These are phyloP conservation scores for Lycocorax pyrrhopterus DNA, from an alignment of 2,113 vertebrate genomes.

Conservation along the genomic window DNA sequence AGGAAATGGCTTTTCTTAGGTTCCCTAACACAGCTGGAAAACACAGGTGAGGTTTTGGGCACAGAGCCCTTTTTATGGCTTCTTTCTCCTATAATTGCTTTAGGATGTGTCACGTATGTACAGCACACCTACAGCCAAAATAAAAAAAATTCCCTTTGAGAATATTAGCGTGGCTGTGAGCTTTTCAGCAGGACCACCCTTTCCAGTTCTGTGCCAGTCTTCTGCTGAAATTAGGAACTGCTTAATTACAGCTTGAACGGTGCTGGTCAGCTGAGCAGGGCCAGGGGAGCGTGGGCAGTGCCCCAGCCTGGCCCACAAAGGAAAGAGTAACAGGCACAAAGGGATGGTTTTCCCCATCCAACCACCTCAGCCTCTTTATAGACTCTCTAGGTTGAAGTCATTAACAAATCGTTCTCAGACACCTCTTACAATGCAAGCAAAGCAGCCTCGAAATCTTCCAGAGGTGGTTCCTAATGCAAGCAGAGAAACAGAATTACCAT, in stretches of 20 bases:
- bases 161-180: neutral
- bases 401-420: neutral
- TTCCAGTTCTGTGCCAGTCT: neutral
- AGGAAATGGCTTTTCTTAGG: constrained; percentile 52
- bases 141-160: neutral
- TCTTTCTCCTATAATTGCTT: neutral
- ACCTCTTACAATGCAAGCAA: neutral
- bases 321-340: neutral
- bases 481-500: neutral
- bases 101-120: neutral
- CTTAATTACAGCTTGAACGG: neutral
- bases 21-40: constrained; percentile 40
- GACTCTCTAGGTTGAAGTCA: neutral
- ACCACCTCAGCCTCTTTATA: neutral
- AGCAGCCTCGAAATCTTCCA: neutral
- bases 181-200: neutral
- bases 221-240: neutral
- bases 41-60: constrained; percentile 41
- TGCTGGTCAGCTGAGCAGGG: neutral
- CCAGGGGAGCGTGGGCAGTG: neutral
- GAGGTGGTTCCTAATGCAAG: neutral
- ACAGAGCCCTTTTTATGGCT: constrained; percentile 7
- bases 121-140: neutral
- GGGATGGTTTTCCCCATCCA: neutral
- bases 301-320: neutral